Evolutionary conservation across 2,113 vertebrate species (phyloP), one percentile per base, ranked within the genome.

Genomic region (Myiopsitta monachus): DNA sequence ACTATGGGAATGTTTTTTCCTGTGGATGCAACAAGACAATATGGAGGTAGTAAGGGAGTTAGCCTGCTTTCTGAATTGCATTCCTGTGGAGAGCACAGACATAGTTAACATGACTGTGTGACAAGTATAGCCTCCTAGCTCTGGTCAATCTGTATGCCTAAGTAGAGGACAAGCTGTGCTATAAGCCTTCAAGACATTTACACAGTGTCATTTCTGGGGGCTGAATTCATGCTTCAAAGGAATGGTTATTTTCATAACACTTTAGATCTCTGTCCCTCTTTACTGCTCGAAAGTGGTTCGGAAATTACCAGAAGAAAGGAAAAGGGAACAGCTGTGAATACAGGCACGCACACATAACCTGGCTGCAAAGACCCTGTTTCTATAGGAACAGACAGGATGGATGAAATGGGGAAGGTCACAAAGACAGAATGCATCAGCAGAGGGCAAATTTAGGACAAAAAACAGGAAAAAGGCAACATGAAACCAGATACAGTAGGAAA

Each of bases 321-420:
- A 94, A 81, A 0, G 4, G 21, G 59, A 92, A 80, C 49, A 92
- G 91, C 80, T 95, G 68, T 86, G 61, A 77, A 84, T 46, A 90
- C n/a, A 88, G 69, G 68, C 86, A 74, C 1, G 10, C 54, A 64
- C 52, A 54, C 79, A 63, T 54, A 92, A 93, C 68, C 76, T 16
- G 63, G 19, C 88, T 90, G 59, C 77, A 95, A 81, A 80, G 38
- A 66, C 23, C 28, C 64, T 70, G 94, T 94, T 97, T 93, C 95
- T 96, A 93, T 92, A 96, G 92, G 96, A 96, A 97, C 92, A 93
- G 90, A 90, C 74, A 94, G 80, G 69, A 78, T 38, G 72, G 28
- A 93, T 87, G 80, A 93, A 93, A 97, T 43, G 46, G 18, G 91
- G 83, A 95, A 97, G 83, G 93, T 91, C 93, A 87, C 43, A 84